These are phyloP conservation scores for Penaeus japonicus DNA, from an alignment of 1,140 invertebrate genomes.

Conservation along the genomic window DNA sequence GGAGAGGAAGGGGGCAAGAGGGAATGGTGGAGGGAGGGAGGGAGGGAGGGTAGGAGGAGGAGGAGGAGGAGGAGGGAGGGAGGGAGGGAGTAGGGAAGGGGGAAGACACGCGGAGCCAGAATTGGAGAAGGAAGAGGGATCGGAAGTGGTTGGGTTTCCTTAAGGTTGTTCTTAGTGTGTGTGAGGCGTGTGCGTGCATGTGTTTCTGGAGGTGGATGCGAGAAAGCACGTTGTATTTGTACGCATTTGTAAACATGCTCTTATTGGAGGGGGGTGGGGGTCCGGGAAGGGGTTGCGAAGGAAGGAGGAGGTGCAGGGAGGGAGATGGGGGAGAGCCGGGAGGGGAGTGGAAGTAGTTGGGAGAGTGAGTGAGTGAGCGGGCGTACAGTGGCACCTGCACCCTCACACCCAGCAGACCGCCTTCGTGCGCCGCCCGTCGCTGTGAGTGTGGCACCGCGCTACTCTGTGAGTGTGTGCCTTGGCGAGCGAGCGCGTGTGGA, in stretches of 20 bases:
- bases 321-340: background rate
- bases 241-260: too few species aligned
- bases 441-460: background rate
- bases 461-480: background rate
- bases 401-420: slow-evolving; percentile 24
- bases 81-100: background rate
- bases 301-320: background rate
- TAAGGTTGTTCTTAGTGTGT: too few species aligned
- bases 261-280: too few species aligned
- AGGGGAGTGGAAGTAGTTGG: background rate
- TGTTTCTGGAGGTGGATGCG: too few species aligned
- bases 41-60: background rate
- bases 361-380: slow-evolving; percentile 38
- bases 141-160: background rate
- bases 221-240: too few species aligned
- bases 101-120: background rate
- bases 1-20: too few species aligned
- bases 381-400: slow-evolving; percentile 39
- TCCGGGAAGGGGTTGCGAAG: too few species aligned
- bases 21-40: background rate
- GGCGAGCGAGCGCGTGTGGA: background rate
- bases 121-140: background rate
- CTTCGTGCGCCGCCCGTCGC: slow-evolving; percentile 9
- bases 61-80: background rate
- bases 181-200: too few species aligned